Evolutionary conservation across 2,888 invertebrate species (phyloP), one percentile per base, ranked within the genome.

Genomic region (Dicycla oo): DNA sequence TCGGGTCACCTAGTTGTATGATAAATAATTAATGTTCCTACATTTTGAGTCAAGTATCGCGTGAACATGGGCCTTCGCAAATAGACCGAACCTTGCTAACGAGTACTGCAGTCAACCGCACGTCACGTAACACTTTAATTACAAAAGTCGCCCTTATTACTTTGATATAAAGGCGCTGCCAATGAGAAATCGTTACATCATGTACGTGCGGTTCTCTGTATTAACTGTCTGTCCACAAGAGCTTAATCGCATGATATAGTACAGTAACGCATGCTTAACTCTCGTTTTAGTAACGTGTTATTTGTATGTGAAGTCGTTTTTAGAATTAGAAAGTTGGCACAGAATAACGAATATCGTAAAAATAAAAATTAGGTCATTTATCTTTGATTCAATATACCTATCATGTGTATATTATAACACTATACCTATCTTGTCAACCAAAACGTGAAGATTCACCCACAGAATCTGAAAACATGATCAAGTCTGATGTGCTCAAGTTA

Each of bases 181-280:
- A 23, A 13, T 10, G 7, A 8, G 1, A 23, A 26, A 43, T n/a
- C 69, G 56, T n/a, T 26, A 26, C 3, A 26, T 49, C 3, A 26
- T 49, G 2, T 3, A 13, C 20, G 11, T 69, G 30, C 11, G 8
- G 43, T 58, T 51, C n/a, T 0, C 3, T 57, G 43, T 78, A 69
- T 49, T 18, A 58, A 58, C 23, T 26, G 34, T 69, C 38, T 57
- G 43, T n/a, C 30, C 20, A 57, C 49, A 56, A 26, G n/a, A 78
- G 67, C 49, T 82, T 82, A 71, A 71, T 72, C 61, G 82, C 82
- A 82, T 78, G 82, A 70, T 61, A 70, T 45, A 62, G 15, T 23
- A 40, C 30, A 49, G 26, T 63, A 53, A 51, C 20, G 47, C 78
- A 68, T 78, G 73, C 54, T 58, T 58, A 49, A 69, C 7, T n/a